Evolutionary conservation across 2,797 vertebrate genomes (phyloP).

Genomic region (Liparis tanakae): DNA sequence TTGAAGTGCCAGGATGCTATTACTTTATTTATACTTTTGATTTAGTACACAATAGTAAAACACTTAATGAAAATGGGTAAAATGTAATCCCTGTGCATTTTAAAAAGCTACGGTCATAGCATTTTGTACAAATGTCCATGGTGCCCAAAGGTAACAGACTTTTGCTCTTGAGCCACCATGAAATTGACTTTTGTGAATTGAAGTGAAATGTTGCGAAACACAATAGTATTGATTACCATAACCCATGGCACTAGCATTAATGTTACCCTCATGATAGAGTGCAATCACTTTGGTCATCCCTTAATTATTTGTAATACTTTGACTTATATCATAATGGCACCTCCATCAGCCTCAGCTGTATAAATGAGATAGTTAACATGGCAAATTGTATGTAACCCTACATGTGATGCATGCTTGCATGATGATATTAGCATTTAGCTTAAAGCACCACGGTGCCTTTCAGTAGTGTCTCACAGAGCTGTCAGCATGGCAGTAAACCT

Average conservation of each 20-base stretch:
- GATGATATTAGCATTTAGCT: not conserved
- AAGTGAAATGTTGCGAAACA: not conserved
- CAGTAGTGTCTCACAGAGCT: not conserved
- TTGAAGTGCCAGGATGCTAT: not conserved
- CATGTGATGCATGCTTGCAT: not conserved
- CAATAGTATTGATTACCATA: not conserved
- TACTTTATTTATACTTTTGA: constrained; percentile 3
- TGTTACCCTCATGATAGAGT: not conserved
- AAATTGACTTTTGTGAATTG: not conserved
- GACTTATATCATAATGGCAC: not conserved
- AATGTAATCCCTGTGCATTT: not conserved
- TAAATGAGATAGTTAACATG: not conserved
- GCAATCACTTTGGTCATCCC: not conserved
- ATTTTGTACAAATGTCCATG: not conserved
- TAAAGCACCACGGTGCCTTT: too few relatives aligned
- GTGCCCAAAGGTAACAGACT: not conserved
- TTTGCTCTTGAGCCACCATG: not conserved
- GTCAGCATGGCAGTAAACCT: not conserved
- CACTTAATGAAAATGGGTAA: not conserved
- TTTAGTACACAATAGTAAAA: not conserved
- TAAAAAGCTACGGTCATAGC: not conserved
- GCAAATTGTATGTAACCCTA: not conserved
- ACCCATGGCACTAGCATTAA: not conserved
- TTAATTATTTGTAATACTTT: not conserved
- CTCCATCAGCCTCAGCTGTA: not conserved